Evolutionary conservation across 2,888 invertebrate genomes (phyloP).

Genomic region (Eristalinus sepulchralis): DNA sequence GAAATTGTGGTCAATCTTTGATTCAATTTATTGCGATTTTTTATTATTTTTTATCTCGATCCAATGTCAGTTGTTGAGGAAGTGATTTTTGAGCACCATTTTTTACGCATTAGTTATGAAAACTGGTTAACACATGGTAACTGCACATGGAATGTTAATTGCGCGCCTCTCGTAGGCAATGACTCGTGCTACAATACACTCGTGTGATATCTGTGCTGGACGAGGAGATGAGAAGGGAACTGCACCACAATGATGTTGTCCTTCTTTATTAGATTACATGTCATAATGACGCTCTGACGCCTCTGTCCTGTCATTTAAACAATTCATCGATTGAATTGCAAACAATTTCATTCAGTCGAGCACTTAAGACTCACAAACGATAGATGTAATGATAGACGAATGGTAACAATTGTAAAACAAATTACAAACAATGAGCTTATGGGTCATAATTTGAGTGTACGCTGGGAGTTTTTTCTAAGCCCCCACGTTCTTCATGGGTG

Average conservation of each 20-base stretch:
- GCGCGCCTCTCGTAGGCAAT: background rate
- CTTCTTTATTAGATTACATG: background rate
- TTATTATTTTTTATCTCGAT: background rate
- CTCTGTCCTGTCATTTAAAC: background rate
- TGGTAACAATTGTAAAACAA: background rate
- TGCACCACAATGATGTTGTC: background rate
- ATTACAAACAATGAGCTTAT: background rate
- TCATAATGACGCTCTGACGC: slow-evolving; percentile 1
- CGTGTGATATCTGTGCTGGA: background rate
- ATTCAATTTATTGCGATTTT: background rate
- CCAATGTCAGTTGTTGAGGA: slow-evolving; percentile 27
- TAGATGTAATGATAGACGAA: background rate
- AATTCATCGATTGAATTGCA: slow-evolving; percentile 12
- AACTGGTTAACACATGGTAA: slow-evolving; percentile 3
- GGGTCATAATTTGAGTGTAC: background rate
- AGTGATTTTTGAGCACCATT: slow-evolving; percentile 4
- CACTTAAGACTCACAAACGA: background rate
- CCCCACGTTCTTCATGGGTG: background rate
- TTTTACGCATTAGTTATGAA: background rate
- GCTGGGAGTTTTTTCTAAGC: background rate
- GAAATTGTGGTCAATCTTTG: background rate
- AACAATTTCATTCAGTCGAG: background rate
- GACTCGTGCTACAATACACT: background rate
- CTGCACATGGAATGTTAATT: background rate
- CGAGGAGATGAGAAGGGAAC: background rate